Conservation (phyloP, 1,140 invertebrate species). For the Rhynchophorus ferrugineus region DNA sequence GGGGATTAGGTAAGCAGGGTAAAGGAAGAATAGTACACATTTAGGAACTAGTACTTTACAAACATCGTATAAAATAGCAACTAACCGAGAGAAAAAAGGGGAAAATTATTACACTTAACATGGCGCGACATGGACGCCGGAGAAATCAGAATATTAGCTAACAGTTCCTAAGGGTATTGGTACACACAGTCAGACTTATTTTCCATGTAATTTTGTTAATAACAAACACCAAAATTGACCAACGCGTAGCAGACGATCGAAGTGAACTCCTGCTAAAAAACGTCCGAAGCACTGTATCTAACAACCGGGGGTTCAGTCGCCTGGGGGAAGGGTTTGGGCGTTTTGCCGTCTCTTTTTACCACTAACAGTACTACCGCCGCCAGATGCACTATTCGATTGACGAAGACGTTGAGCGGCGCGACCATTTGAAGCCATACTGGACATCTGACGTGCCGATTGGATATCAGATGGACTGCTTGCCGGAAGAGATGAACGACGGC, state of each 20-base stretch:
- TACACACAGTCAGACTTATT: conserved; percentile 14
- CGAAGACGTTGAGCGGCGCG: conserved; percentile 1
- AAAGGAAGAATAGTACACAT: too few relatives aligned
- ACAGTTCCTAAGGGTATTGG: too few relatives aligned
- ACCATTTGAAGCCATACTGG: conserved; percentile 1
- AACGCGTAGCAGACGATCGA: conserved; percentile 25
- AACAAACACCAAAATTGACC: conserved; percentile 15
- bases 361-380: conserved; percentile 30
- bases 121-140: too few relatives aligned
- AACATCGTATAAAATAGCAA: too few relatives aligned
- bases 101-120: too few relatives aligned
- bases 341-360: conserved; percentile 28
- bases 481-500: background rate
- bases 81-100: too few relatives aligned
- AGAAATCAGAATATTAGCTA: too few relatives aligned
- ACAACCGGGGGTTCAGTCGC: conserved; percentile 31
- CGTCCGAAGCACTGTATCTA: too few relatives aligned
- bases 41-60: too few relatives aligned
- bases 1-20: too few relatives aligned
- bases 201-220: conserved; percentile 15
- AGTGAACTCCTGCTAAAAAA: conserved; percentile 29
- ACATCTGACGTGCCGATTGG: conserved; percentile 4
- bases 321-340: conserved; percentile 22
- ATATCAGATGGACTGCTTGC: conserved; percentile 5
- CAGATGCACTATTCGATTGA: conserved; percentile 8